Conservation (phyloP, 1,140 invertebrate genomes). For the Bicyclus anynana region DNA sequence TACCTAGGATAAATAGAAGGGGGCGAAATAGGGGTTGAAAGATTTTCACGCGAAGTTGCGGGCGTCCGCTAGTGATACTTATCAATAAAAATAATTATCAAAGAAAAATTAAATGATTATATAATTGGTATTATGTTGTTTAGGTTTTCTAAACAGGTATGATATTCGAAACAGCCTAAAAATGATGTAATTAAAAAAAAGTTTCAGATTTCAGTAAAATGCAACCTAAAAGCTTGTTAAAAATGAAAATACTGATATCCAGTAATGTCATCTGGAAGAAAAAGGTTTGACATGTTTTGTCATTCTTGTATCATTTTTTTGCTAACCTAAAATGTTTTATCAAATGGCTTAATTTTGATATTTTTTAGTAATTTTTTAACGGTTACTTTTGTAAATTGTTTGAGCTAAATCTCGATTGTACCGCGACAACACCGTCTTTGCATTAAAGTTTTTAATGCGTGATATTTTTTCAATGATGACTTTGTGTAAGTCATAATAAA, state of each 20-base stretch:
- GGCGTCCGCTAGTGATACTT: no score
- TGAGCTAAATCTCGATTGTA: constrained; percentile 70
- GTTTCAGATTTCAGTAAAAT: constrained; percentile 58
- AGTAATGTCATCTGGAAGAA: constrained; percentile 74
- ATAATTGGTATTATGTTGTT: no score
- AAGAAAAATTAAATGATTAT: no score
- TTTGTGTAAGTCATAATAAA: constrained; percentile 59
- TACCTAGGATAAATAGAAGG: no score
- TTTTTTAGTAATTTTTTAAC: constrained; percentile 68
- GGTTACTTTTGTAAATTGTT: constrained; percentile 68
- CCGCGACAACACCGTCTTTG: constrained; percentile 42
- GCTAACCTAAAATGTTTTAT: constrained; percentile 77
- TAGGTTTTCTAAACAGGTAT: no score
- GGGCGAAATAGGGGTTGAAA: no score
- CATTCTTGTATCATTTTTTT: constrained; percentile 74
- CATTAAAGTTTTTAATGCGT: constrained; percentile 50
- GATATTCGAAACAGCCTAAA: no score
- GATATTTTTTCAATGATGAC: constrained; percentile 61
- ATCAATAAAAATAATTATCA: no score
- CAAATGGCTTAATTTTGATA: constrained; percentile 73
- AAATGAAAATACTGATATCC: constrained; percentile 71
- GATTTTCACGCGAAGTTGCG: no score
- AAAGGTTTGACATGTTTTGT: constrained; percentile 73
- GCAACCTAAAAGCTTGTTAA: constrained; percentile 34
- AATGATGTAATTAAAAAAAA: constrained; percentile 22